Conservation (phyloP, 1,140 invertebrate species). For the Brachionus rubens region DNA sequence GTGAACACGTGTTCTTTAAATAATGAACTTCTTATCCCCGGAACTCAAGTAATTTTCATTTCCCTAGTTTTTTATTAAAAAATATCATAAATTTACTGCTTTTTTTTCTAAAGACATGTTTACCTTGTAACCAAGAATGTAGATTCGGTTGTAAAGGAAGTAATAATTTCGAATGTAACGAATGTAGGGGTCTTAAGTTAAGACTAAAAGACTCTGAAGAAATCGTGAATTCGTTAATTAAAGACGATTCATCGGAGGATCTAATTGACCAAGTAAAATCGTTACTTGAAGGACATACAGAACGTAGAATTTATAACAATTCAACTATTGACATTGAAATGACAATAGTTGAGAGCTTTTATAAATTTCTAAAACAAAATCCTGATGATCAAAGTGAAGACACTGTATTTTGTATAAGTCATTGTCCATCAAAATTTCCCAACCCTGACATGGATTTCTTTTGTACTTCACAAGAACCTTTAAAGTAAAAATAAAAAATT, state of each 20-base stretch:
- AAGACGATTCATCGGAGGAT: not conserved
- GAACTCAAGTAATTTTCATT: not conserved
- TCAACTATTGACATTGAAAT: not conserved
- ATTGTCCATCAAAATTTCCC: conserved; percentile 1
- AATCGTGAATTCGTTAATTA: not conserved
- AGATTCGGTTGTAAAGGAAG: not conserved
- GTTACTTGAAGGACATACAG: too few relatives aligned
- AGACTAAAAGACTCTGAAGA: not conserved
- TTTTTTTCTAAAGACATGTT: not conserved
- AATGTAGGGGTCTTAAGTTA: not conserved
- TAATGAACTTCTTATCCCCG: not conserved
- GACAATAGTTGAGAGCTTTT: not conserved
- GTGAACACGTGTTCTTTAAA: not conserved
- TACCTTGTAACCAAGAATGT: conserved; percentile 8
- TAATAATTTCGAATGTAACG: conserved; percentile 20
- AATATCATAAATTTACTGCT: not conserved
- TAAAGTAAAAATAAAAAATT: not conserved
- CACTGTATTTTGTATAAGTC: not conserved
- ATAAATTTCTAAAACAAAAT: not conserved
- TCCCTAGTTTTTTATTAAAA: not conserved
- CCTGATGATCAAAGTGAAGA: not conserved
- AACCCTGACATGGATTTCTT: not conserved
- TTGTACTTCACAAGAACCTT: not conserved
- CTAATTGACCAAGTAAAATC: not conserved
- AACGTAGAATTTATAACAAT: not conserved